These are phyloP conservation scores for Gadus chalcogrammus DNA, from an alignment of 2,113 vertebrate genomes.

Conservation along the genomic window DNA sequence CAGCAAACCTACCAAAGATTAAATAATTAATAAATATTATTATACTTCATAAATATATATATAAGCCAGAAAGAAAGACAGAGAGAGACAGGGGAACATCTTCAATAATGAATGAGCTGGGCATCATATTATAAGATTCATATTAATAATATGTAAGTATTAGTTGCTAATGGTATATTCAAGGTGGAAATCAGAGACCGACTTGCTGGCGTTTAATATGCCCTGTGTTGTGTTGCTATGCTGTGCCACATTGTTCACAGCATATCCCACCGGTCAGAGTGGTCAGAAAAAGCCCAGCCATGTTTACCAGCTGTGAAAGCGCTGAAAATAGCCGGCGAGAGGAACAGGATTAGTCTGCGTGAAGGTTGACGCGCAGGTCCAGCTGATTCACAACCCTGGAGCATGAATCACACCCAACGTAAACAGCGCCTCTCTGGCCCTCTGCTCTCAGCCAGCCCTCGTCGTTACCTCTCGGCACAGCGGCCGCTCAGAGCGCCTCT, in stretches of 20 bases:
- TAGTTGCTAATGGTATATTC: too few species aligned
- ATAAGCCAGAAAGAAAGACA: too few species aligned
- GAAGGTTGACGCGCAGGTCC: slow-evolving; percentile 68
- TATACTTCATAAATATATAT: neutral
- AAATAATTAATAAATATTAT: neutral
- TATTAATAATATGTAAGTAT: too few species aligned
- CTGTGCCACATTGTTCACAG: slow-evolving; percentile 19
- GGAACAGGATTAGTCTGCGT: slow-evolving; percentile 54
- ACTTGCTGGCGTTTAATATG: too few species aligned
- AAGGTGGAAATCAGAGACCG: too few species aligned
- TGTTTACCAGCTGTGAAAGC: slow-evolving; percentile 23
- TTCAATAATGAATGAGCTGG: neutral
- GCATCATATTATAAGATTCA: neutral
- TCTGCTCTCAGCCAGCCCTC: too few species aligned
- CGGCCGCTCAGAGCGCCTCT: neutral
- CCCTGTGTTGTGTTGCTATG: neutral
- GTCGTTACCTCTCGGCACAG: neutral
- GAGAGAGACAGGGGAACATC: too few species aligned
- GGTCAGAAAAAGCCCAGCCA: slow-evolving; percentile 63
- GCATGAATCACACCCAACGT: too few species aligned
- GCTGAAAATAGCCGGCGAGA: slow-evolving; percentile 68
- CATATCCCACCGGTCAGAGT: slow-evolving; percentile 45
- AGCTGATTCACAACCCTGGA: slow-evolving; percentile 11
- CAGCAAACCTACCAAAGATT: slow-evolving; percentile 82
- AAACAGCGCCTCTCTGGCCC: too few species aligned